Conservation (phyloP, 2,888 invertebrate species). For the Acleris emargana region DNA sequence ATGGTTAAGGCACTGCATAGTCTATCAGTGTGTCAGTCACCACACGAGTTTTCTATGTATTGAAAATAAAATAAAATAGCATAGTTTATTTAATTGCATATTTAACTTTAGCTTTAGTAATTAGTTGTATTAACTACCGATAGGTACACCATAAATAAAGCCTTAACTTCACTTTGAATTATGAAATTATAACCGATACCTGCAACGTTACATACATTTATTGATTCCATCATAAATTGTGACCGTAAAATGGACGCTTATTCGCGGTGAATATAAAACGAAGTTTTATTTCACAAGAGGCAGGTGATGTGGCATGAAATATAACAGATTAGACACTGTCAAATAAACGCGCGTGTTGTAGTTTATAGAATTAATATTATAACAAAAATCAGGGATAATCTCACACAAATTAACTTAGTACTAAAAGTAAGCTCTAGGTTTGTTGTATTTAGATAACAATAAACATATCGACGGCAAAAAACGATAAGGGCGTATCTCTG, state of each 20-base stretch:
- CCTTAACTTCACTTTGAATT: background rate
- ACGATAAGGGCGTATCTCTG: too few relatives aligned
- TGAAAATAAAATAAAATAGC: too few relatives aligned
- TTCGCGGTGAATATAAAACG: constrained; percentile 50
- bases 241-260: constrained; percentile 50
- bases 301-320: constrained; percentile 47
- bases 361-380: too few relatives aligned
- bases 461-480: too few relatives aligned
- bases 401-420: too few relatives aligned
- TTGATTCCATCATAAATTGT: constrained; percentile 54
- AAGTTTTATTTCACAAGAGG: constrained; percentile 47
- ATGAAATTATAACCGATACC: constrained; percentile 4
- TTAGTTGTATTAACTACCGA: background rate
- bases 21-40: too few relatives aligned
- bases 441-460: too few relatives aligned
- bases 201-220: constrained; percentile 43
- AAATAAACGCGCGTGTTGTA: background rate
- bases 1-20: too few relatives aligned
- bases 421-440: too few relatives aligned
- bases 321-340: constrained; percentile 17
- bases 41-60: too few relatives aligned
- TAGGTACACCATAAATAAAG: background rate
- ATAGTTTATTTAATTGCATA: too few relatives aligned
- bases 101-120: background rate
- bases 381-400: too few relatives aligned